phyloP scores from a whole-genome alignment of 2,888 invertebrate genomes.

The Leptinotarsa haldemani region DNA sequence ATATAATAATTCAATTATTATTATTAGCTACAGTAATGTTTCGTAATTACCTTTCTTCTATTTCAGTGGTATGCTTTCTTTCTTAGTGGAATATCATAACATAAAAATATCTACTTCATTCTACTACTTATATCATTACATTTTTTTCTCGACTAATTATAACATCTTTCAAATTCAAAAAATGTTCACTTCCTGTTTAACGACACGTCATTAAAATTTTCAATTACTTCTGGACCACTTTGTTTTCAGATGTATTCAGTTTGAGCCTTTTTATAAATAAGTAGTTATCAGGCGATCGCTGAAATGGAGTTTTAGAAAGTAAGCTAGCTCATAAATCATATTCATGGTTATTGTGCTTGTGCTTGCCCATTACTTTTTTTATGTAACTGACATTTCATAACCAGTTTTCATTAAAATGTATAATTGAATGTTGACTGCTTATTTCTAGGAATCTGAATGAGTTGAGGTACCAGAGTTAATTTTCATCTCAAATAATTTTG shows the following conservation, averaged over 20 bases:
- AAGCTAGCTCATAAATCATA: conserved; percentile 39
- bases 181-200: not conserved
- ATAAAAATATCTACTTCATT: too few relatives aligned
- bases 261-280: not conserved
- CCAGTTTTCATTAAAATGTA: conserved; percentile 35
- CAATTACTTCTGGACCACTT: not conserved
- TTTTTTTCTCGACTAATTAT: not conserved
- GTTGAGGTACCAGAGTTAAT: not conserved
- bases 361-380: conserved; percentile 40
- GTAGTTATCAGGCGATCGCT: conserved; percentile 29
- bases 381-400: conserved; percentile 38
- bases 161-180: not conserved
- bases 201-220: not conserved
- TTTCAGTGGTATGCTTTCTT: too few relatives aligned
- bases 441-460: conserved; percentile 8
- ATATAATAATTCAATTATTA: too few relatives aligned
- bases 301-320: conserved; percentile 40
- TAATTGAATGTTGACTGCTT: conserved; percentile 34
- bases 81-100: too few relatives aligned
- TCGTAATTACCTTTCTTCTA: too few relatives aligned
- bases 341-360: conserved; percentile 40
- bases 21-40: too few relatives aligned
- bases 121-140: too few relatives aligned
- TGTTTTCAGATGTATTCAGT: not conserved
- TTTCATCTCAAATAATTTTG: not conserved